phyloP scores from a whole-genome alignment of 2,113 vertebrate species.

The Phrynocephalus versicolor region DNA sequence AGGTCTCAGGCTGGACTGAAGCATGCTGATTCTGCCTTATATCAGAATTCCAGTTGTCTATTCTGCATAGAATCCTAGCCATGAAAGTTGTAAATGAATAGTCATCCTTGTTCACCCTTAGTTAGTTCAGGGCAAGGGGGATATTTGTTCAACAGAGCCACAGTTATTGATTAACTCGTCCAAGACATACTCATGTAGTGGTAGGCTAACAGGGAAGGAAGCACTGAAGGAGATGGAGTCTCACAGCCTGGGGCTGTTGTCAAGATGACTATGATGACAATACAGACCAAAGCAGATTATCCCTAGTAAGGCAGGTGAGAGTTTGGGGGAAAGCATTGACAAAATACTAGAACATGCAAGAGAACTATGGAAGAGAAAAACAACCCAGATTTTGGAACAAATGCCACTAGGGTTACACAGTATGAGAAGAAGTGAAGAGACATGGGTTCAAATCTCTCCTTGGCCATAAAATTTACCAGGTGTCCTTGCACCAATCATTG shows the following conservation, averaged over 20 bases:
- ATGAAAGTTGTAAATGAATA: conserved; percentile 23
- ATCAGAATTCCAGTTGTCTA: not conserved
- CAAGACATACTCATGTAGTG: conserved; percentile 57
- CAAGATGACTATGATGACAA: conserved; percentile 6
- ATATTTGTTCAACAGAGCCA: conserved; percentile 30
- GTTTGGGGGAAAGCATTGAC: not conserved
- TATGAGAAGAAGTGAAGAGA: too few relatives aligned
- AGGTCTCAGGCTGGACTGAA: not conserved
- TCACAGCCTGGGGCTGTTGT: not conserved
- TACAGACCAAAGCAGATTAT: conserved; percentile 21
- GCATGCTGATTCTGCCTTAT: not conserved
- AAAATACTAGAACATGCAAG: not conserved
- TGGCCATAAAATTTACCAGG: not conserved
- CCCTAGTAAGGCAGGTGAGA: not conserved
- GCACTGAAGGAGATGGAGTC: not conserved
- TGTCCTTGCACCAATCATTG: not conserved
- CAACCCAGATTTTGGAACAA: not conserved
- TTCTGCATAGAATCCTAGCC: conserved; percentile 39
- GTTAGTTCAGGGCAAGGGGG: not conserved
- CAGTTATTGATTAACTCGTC: conserved; percentile 67
- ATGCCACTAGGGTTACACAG: not conserved
- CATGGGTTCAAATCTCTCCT: not conserved
- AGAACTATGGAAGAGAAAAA: not conserved
- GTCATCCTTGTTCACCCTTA: not conserved
- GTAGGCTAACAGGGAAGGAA: conserved; percentile 55